phyloP scores from a whole-genome alignment of 2,113 vertebrate genomes.

The Eulemur rufifrons region DNA sequence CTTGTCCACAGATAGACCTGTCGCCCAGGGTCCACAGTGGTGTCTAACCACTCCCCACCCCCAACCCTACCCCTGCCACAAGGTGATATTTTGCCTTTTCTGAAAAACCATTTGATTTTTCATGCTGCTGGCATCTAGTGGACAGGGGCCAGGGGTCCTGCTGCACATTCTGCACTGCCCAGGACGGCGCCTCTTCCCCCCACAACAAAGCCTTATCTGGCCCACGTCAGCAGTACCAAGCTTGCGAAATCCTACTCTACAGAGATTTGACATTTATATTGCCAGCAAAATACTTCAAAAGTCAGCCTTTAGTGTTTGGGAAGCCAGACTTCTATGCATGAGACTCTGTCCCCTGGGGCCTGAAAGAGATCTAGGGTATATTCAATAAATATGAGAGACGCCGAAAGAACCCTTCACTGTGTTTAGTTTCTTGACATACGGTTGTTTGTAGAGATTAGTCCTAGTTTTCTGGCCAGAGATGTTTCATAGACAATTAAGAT shows the following conservation, averaged over 20 bases:
- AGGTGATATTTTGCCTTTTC: not conserved
- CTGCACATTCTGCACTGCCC: not conserved
- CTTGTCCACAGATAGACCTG: not conserved
- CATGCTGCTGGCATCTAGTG: not conserved
- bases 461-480: not conserved
- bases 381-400: not conserved
- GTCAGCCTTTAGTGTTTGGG: not conserved
- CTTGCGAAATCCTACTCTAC: not conserved
- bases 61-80: accelerated
- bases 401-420: not conserved
- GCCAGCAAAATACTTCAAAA: not conserved
- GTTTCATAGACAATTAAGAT: not conserved
- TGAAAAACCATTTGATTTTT: not conserved
- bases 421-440: not conserved
- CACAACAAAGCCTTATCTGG: not conserved
- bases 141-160: not conserved
- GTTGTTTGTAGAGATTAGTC: not conserved
- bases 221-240: not conserved
- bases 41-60: not conserved
- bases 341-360: not conserved
- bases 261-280: not conserved
- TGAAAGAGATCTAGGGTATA: not conserved
- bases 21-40: not conserved
- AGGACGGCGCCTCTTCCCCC: not conserved
- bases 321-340: not conserved